phyloP scores from a whole-genome alignment of 2,797 vertebrate species.

The Pangasius krempfi region DNA sequence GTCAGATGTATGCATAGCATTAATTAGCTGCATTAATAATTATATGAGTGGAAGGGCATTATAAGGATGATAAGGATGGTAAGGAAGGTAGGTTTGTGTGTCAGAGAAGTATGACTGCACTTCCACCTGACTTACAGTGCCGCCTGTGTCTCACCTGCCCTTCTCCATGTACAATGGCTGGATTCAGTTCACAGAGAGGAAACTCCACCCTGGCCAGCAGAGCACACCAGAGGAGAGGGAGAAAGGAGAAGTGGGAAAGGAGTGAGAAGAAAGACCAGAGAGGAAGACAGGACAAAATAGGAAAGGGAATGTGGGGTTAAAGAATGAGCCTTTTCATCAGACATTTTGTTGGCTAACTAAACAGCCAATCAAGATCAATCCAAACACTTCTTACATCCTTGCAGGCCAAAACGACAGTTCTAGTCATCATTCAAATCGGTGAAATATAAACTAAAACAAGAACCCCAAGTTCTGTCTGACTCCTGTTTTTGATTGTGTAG shows the following conservation, averaged over 20 bases:
- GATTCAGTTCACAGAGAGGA: slow-evolving; percentile 62
- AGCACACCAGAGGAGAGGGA: background rate
- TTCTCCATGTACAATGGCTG: slow-evolving; percentile 38
- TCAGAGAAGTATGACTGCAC: background rate
- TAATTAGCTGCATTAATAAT: background rate
- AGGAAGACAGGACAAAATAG: background rate
- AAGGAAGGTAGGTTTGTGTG: background rate
- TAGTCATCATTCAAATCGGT: background rate
- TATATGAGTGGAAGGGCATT: background rate
- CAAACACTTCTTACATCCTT: background rate
- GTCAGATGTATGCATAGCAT: too few relatives aligned
- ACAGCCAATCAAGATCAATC: background rate
- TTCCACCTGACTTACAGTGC: slow-evolving; percentile 24
- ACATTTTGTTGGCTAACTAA: background rate
- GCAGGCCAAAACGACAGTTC: background rate
- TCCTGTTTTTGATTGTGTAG: background rate
- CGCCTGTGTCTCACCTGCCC: slow-evolving; percentile 31
- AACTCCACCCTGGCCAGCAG: slow-evolving; percentile 41
- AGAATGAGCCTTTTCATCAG: background rate
- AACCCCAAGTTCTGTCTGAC: background rate
- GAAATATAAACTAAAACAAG: background rate
- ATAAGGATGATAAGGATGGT: background rate
- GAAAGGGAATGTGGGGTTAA: background rate
- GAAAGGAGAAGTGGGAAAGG: background rate
- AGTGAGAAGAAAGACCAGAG: background rate